These are phyloP conservation scores for Odontocolon sp. DNA, from an alignment of 2,888 invertebrate species.

Conservation along the genomic window DNA sequence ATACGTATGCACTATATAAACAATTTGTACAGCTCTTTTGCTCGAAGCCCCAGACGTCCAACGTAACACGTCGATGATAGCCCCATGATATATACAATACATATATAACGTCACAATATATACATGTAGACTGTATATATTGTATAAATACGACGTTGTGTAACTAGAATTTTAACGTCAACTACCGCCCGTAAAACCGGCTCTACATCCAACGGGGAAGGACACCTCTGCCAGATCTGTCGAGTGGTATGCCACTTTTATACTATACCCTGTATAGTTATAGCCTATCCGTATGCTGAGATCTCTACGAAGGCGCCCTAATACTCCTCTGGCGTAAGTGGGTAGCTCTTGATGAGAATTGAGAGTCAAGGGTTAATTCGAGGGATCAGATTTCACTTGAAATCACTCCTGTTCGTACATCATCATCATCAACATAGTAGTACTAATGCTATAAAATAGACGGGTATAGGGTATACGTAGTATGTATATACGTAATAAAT, in stretches of 20 bases:
- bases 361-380: conserved; percentile 51
- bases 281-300: conserved; percentile 26
- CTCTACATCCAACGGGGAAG: conserved; percentile 44
- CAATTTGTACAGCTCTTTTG: conserved; percentile 32
- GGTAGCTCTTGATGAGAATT: conserved; percentile 36
- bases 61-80: conserved; percentile 30
- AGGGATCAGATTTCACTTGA: conserved; percentile 37
- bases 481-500: no score
- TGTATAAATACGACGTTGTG: conserved; percentile 40
- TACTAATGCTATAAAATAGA: no score
- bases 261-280: conserved; percentile 12
- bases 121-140: neutral
- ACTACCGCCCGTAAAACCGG: conserved; percentile 57
- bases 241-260: conserved; percentile 51
- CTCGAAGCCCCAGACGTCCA: conserved; percentile 23
- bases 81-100: conserved; percentile 11
- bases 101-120: neutral
- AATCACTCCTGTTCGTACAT: conserved; percentile 44
- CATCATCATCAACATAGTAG: conserved; percentile 7
- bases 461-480: no score
- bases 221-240: conserved; percentile 34
- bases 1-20: conserved; percentile 10
- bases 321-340: conserved; percentile 37
- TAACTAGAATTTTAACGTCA: conserved; percentile 64
- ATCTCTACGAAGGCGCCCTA: conserved; percentile 37